Conservation (phyloP, 2,797 vertebrate genomes). For the Galago senegalensis region DNA sequence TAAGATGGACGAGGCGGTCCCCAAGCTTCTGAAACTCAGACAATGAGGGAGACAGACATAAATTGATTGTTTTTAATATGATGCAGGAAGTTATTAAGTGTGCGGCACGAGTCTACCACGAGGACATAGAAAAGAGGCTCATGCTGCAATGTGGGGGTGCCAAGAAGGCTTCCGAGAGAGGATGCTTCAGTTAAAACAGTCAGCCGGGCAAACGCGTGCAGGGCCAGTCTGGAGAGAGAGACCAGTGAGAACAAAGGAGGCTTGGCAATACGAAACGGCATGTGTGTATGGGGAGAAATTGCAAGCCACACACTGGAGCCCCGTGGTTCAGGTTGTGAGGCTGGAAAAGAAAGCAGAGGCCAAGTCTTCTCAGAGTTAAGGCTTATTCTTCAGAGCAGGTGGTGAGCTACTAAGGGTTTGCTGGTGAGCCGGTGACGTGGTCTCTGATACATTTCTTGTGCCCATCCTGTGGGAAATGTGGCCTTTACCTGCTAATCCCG, state of each 20-base stretch:
- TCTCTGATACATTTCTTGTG: neutral
- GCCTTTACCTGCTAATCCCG: neutral
- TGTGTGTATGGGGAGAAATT: accelerated
- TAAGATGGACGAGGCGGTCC: neutral
- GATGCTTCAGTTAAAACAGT: neutral
- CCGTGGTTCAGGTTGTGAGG: neutral
- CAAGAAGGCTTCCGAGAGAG: neutral
- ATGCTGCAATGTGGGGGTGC: accelerated
- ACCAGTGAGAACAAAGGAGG: neutral
- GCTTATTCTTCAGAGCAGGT: neutral
- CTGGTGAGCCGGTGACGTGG: neutral
- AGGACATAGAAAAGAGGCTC: neutral
- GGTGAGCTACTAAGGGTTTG: neutral
- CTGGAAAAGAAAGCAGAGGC: neutral
- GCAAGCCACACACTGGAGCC: too few relatives aligned
- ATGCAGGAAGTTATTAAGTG: neutral
- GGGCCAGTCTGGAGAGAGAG: neutral
- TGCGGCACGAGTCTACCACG: neutral
- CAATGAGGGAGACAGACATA: neutral
- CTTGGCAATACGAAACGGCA: neutral
- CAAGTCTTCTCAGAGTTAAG: neutral
- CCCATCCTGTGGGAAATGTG: neutral
- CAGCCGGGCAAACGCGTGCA: neutral
- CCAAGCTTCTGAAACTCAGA: neutral
- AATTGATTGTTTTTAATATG: neutral